A percentile compares a stretch with the other conserved stretches of the same genome.
These are phyloP conservation scores for Erpetoichthys calabaricus DNA, from an alignment of 2,797 vertebrate genomes.

Conservation along the genomic window DNA sequence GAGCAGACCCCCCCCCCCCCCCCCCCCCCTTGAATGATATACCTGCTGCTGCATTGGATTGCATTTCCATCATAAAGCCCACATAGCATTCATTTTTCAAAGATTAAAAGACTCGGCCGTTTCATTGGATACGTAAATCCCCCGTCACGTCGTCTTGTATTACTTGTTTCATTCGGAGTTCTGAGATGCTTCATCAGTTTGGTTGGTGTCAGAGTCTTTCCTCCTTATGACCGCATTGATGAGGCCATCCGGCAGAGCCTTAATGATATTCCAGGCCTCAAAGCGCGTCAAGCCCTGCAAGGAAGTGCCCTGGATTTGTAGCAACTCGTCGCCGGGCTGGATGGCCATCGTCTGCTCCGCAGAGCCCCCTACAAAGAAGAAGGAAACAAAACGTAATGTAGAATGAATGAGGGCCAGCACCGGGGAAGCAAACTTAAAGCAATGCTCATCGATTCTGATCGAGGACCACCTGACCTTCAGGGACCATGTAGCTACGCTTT, in stretches of 20 bases:
- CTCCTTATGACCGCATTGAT: slow-evolving; percentile 49
- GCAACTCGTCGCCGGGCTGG: slow-evolving; percentile 67
- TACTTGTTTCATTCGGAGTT: slow-evolving; percentile 14
- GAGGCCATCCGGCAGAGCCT: slow-evolving; percentile 66
- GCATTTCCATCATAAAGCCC: too few species aligned
- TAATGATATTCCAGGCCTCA: slow-evolving; percentile 82
- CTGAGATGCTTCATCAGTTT: slow-evolving; percentile 21
- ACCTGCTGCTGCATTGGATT: too few species aligned
- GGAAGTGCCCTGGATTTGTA: slow-evolving; percentile 53
- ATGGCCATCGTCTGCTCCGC: slow-evolving; percentile 54
- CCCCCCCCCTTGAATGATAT: too few species aligned
- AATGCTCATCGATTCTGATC: too few species aligned
- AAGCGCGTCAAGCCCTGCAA: slow-evolving; percentile 74
- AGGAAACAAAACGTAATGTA: neutral
- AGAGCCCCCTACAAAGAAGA: slow-evolving; percentile 40
- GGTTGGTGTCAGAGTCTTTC: slow-evolving; percentile 27
- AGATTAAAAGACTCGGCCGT: too few species aligned
- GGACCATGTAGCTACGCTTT: too few species aligned
- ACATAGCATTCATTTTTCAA: too few species aligned
- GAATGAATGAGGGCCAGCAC: neutral
- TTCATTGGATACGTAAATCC: too few species aligned
- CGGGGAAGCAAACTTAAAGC: too few species aligned
- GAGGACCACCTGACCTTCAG: too few species aligned
- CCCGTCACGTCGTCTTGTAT: neutral
- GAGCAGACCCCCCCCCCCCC: too few species aligned